These are phyloP conservation scores for Holocentrus rufus DNA, from an alignment of 2,797 vertebrate genomes.

Conservation along the genomic window DNA sequence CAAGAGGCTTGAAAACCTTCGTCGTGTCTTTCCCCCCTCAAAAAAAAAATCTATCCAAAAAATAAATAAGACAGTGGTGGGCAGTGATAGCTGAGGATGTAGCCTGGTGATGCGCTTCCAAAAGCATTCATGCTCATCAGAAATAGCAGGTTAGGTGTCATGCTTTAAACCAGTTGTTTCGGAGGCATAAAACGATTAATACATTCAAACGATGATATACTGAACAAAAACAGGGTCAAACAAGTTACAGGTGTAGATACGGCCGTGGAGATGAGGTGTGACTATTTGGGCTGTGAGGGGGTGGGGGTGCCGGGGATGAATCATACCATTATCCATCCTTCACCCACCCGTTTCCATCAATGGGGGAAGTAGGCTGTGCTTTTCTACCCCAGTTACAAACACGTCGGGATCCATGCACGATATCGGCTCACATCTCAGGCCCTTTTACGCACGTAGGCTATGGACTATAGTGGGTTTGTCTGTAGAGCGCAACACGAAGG, in stretches of 20 bases:
- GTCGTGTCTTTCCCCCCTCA: neutral
- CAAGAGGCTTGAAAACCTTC: neutral
- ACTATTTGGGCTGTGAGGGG: slow-evolving; percentile 25
- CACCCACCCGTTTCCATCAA: slow-evolving; percentile 65
- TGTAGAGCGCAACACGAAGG: slow-evolving; percentile 7
- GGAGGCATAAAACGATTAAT: neutral
- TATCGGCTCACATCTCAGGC: slow-evolving; percentile 10
- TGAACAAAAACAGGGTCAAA: slow-evolving; percentile 71
- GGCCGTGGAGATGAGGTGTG: slow-evolving; percentile 71
- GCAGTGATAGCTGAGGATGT: neutral
- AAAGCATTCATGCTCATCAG: slow-evolving; percentile 1
- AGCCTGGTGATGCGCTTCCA: neutral
- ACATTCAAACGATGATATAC: slow-evolving; percentile 25
- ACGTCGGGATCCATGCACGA: slow-evolving; percentile 20
- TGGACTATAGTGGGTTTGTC: slow-evolving; percentile 27
- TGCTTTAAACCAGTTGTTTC: slow-evolving; percentile 12
- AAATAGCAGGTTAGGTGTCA: neutral
- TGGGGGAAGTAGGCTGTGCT: slow-evolving; percentile 33
- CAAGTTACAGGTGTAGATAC: slow-evolving; percentile 72
- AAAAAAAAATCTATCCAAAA: neutral
- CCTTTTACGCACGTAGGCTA: slow-evolving; percentile 49
- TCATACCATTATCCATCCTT: slow-evolving; percentile 66
- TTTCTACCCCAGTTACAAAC: neutral
- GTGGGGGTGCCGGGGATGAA: slow-evolving; percentile 59
- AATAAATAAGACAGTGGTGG: neutral